Conservation (phyloP, 2,888 invertebrate genomes). For the Octodonta nipae region DNA sequence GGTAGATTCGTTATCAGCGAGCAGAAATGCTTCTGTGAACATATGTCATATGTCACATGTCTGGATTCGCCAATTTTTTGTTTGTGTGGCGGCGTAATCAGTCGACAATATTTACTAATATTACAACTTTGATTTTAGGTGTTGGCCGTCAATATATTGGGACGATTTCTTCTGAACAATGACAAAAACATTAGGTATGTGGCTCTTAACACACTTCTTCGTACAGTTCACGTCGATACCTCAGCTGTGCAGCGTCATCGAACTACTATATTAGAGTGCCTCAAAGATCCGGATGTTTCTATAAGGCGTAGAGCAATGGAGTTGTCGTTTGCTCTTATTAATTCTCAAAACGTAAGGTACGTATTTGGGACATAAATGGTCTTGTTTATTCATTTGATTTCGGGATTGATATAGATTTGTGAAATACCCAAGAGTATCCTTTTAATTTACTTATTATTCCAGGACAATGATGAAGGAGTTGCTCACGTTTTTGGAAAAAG, state of each 20-base stretch:
- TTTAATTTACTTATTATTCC: too few species aligned
- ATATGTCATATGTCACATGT: too few species aligned
- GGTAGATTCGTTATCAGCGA: too few species aligned
- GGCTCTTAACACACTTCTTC: conserved; percentile 88
- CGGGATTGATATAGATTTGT: too few species aligned
- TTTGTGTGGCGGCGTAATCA: too few species aligned
- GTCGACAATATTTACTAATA: too few species aligned
- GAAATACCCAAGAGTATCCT: too few species aligned
- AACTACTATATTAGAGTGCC: conserved; percentile 91
- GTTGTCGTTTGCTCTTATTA: conserved; percentile 92
- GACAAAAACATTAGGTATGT: conserved; percentile 99
- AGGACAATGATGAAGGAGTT: conserved; percentile 97
- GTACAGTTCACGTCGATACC: conserved; percentile 91
- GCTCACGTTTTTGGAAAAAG: conserved; percentile 80
- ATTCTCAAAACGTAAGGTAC: conserved; percentile 77
- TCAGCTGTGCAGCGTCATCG: conserved; percentile 97
- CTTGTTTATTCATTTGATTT: too few species aligned
- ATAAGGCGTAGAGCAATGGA: conserved; percentile 96
- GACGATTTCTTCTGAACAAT: conserved; percentile 92
- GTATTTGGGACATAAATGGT: too few species aligned
- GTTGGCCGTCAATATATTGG: conserved; percentile 93
- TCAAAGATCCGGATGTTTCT: conserved; percentile 92
- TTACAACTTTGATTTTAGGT: conserved; percentile 39
- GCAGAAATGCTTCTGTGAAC: too few species aligned
- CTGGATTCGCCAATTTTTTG: too few species aligned